A percentile compares a stretch with the other conserved stretches of the same genome.
Evolutionary conservation across 1,140 invertebrate species (phyloP).

Genomic region (Philotrypesis tridentata): DNA sequence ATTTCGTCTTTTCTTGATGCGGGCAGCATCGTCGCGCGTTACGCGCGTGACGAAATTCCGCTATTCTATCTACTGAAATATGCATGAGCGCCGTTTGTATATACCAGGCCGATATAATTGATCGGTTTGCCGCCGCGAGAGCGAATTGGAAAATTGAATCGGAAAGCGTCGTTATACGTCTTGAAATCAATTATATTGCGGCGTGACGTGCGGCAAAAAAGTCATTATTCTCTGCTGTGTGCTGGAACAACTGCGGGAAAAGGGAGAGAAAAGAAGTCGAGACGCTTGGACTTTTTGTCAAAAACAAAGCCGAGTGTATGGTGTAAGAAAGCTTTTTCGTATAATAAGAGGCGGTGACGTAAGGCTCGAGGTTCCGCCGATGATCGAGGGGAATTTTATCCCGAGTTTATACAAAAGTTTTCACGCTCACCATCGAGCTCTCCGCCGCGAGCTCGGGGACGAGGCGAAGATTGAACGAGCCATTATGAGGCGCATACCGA

Average conservation of each 20-base stretch:
- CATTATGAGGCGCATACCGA: not conserved
- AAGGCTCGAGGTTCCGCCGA: constrained; percentile 3
- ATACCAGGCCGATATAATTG: not conserved
- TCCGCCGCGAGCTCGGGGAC: not conserved
- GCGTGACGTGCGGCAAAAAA: not conserved
- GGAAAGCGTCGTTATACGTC: too few relatives aligned
- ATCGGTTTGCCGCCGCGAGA: not conserved
- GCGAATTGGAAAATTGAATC: too few relatives aligned
- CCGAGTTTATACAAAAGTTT: constrained; percentile 3
- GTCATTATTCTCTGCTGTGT: too few relatives aligned
- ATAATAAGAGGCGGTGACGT: not conserved
- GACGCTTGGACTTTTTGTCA: too few relatives aligned
- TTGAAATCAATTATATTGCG: not conserved
- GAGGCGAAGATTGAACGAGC: not conserved
- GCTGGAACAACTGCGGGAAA: too few relatives aligned
- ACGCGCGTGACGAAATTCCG: not conserved
- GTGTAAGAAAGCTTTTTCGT: not conserved
- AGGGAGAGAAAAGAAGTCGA: too few relatives aligned
- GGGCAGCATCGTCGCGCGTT: too few relatives aligned
- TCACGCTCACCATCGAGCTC: not conserved
- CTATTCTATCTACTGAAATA: not conserved
- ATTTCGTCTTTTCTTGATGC: not conserved
- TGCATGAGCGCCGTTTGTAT: not conserved
- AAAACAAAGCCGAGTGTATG: not conserved
- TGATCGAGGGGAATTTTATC: not conserved